Evolutionary conservation across 2,888 invertebrate genomes (phyloP).

Genomic region (Nephrocerus scutellatus): DNA sequence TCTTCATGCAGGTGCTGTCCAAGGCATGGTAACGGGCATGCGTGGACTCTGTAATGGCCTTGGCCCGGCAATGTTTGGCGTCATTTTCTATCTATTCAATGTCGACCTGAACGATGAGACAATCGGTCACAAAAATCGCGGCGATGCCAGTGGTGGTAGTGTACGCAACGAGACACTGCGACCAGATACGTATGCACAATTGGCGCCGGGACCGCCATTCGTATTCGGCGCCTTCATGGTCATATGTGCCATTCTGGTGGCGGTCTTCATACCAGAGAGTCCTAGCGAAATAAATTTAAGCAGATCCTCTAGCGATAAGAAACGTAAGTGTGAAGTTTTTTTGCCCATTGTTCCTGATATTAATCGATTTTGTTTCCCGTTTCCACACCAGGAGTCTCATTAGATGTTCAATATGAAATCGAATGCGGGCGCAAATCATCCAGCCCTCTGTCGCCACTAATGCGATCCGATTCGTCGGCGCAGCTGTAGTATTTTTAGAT

Average conservation of each 20-base stretch:
- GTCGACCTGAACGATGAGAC: slow-evolving; percentile 85
- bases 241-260: slow-evolving; percentile 88
- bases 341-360: neutral
- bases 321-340: slow-evolving; percentile 49
- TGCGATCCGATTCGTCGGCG: slow-evolving; percentile 69
- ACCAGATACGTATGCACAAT: slow-evolving; percentile 54
- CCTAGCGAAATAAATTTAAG: slow-evolving; percentile 42
- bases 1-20: slow-evolving; percentile 62
- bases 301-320: slow-evolving; percentile 53
- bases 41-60: slow-evolving; percentile 95
- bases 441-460: slow-evolving; percentile 70
- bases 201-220: slow-evolving; percentile 97
- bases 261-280: slow-evolving; percentile 75
- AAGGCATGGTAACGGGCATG: slow-evolving; percentile 99
- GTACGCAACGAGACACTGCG: slow-evolving; percentile 22
- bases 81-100: slow-evolving; percentile 97
- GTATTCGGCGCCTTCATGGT: slow-evolving; percentile 96
- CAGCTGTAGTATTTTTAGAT: slow-evolving; percentile 54
- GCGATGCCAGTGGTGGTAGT: slow-evolving; percentile 19
- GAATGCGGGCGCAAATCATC: slow-evolving; percentile 71
- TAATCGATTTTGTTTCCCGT: neutral
- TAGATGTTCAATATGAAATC: slow-evolving; percentile 75
- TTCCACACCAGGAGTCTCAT: slow-evolving; percentile 53
- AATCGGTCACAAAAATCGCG: slow-evolving; percentile 18
- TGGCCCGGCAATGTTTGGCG: slow-evolving; percentile 97